phyloP scores from a whole-genome alignment of 2,797 vertebrate genomes.

The Chaetophractus vellerosus region DNA sequence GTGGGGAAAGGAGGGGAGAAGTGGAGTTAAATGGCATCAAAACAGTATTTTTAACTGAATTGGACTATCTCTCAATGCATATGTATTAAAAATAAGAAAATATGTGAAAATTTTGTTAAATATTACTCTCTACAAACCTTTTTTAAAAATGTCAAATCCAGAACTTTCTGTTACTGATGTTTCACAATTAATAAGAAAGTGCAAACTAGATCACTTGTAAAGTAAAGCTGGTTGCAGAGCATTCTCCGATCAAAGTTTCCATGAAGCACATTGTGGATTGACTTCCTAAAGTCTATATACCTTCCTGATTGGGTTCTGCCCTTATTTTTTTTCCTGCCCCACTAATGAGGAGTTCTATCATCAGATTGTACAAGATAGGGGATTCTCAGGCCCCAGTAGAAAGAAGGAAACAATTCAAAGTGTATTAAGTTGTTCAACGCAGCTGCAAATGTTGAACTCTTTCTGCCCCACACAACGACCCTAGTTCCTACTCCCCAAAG shows the following conservation, averaged over 20 bases:
- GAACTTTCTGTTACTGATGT: constrained; percentile 33
- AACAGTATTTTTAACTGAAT: constrained; percentile 46
- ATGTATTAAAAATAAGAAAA: constrained; percentile 27
- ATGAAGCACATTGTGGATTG: not conserved
- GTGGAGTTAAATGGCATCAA: constrained; percentile 1
- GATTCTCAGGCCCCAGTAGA: constrained; percentile 3
- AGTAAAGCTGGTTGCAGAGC: not conserved
- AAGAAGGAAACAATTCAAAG: constrained; percentile 66
- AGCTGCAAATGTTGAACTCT: constrained; percentile 64
- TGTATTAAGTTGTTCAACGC: not conserved
- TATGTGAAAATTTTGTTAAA: constrained; percentile 5
- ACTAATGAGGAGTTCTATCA: constrained; percentile 47
- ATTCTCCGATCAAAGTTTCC: constrained; percentile 43
- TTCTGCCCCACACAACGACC: not conserved
- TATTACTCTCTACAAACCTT: not conserved
- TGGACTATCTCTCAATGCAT: not conserved
- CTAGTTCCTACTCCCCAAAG: constrained; percentile 23
- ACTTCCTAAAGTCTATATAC: constrained; percentile 38
- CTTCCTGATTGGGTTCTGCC: constrained; percentile 14
- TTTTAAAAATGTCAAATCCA: constrained; percentile 50
- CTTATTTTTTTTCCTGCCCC: not conserved
- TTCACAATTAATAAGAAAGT: constrained; percentile 34
- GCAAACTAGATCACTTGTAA: constrained; percentile 26
- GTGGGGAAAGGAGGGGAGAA: not conserved
- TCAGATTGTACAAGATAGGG: constrained; percentile 14